Conservation (phyloP, 1,140 invertebrate species). For the Brachionus angularis region DNA sequence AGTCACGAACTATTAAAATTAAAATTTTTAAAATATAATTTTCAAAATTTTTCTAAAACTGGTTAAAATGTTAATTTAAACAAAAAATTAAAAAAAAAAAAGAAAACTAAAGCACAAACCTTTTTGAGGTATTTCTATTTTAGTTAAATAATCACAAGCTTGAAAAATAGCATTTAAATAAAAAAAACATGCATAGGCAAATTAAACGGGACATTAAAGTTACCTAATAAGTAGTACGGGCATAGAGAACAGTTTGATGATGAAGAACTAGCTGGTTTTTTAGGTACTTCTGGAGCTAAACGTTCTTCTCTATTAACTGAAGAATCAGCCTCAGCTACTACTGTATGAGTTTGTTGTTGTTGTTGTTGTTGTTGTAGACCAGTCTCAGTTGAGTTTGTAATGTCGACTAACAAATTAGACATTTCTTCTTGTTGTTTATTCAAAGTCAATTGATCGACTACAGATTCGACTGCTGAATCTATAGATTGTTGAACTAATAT, state of each 20-base stretch:
- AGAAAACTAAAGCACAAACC: too few relatives aligned
- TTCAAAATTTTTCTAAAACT: neutral
- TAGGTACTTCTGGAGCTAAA: neutral
- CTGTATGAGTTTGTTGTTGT: too few relatives aligned
- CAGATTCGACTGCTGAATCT: neutral
- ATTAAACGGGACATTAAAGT: neutral
- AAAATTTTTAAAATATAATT: constrained; percentile 56
- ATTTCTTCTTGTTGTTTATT: neutral
- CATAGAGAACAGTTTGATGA: constrained; percentile 4
- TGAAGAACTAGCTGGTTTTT: neutral
- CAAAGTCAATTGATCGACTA: neutral
- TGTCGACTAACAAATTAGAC: neutral
- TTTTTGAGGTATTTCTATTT: constrained; percentile 21
- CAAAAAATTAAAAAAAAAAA: too few relatives aligned
- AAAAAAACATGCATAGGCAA: constrained; percentile 8
- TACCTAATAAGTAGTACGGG: constrained; percentile 40
- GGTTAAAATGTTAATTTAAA: neutral
- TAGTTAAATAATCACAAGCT: constrained; percentile 35
- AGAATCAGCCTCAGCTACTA: constrained; percentile 34
- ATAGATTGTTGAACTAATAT: constrained; percentile 20
- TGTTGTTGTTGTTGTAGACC: too few relatives aligned
- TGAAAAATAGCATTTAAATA: neutral
- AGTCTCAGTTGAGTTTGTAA: neutral
- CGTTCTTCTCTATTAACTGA: neutral
- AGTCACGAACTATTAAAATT: constrained; percentile 75